Evolutionary conservation across 2,888 invertebrate genomes (phyloP).

Genomic region (Acrobasis consociella): DNA sequence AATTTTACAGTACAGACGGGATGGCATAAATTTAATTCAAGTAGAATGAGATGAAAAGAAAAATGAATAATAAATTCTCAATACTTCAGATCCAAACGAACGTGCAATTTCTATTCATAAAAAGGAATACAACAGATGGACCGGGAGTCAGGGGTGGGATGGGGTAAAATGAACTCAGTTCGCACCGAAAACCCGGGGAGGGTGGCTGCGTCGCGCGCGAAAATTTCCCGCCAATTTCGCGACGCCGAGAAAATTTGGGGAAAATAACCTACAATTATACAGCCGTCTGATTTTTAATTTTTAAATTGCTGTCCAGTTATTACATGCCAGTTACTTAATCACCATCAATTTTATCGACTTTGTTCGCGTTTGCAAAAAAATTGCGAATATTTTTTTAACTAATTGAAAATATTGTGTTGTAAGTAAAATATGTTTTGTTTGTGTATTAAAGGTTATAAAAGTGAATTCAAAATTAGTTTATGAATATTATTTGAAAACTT

Average conservation of each 20-base stretch:
- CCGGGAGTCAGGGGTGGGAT: background rate
- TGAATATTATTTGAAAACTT: background rate
- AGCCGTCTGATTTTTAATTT: slow-evolving; percentile 21
- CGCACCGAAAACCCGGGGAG: slow-evolving; percentile 32
- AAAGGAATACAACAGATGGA: slow-evolving; percentile 3
- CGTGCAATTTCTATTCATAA: slow-evolving; percentile 18
- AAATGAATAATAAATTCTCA: slow-evolving; percentile 9
- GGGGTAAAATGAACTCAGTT: slow-evolving; percentile 37
- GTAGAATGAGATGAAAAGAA: slow-evolving; percentile 4
- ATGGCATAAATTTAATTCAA: slow-evolving; percentile 10
- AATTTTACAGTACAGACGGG: background rate
- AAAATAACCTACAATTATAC: slow-evolving; percentile 15
- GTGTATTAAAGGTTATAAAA: background rate
- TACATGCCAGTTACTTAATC: too few species aligned
- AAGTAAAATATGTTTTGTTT: background rate
- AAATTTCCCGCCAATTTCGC: slow-evolving; percentile 56
- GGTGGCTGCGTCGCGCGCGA: slow-evolving; percentile 36
- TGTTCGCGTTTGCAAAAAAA: too few species aligned
- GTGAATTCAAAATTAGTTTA: background rate
- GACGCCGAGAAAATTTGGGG: slow-evolving; percentile 15
- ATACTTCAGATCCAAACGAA: slow-evolving; percentile 8
- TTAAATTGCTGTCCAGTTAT: too few species aligned
- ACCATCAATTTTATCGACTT: too few species aligned
- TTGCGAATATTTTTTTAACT: background rate
- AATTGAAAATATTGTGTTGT: background rate